Percentiles rank a stretch among this genome's conserved stretches.
These are phyloP conservation scores for Burhinus bistriatus DNA, from an alignment of 2,113 vertebrate species.

Conservation along the genomic window DNA sequence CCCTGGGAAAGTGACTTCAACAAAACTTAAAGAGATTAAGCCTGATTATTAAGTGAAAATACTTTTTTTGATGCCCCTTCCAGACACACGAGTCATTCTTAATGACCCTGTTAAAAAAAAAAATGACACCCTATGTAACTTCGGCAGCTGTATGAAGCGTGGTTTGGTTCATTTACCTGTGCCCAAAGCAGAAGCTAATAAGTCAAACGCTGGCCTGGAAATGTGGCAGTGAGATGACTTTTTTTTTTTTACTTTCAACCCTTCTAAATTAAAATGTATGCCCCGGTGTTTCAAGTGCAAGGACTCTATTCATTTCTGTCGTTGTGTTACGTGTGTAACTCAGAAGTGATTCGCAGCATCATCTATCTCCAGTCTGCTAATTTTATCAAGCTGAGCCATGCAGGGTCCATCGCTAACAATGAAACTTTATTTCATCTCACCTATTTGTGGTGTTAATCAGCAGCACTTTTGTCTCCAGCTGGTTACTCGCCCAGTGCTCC, in stretches of 20 bases:
- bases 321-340: neutral
- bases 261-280: slow-evolving; percentile 31
- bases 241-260: slow-evolving; percentile 15
- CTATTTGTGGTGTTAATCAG: neutral
- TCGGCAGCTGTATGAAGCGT: neutral
- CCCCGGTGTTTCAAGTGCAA: neutral
- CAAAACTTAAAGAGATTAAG: slow-evolving; percentile 37
- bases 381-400: neutral
- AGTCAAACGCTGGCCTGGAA: slow-evolving; percentile 14
- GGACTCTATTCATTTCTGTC: slow-evolving; percentile 9
- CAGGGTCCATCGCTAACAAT: neutral
- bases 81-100: neutral
- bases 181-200: neutral
- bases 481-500: neutral
- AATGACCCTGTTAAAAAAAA: neutral
- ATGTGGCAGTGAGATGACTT: neutral
- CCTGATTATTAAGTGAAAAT: slow-evolving; percentile 20
- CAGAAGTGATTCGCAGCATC: neutral
- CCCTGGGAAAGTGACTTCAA: slow-evolving; percentile 3
- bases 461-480: neutral
- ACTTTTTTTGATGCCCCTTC: neutral
- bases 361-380: slow-evolving; percentile 30
- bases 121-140: neutral
- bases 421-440: neutral
- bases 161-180: neutral